These are phyloP conservation scores for Diachrysia chrysitis DNA, from an alignment of 2,888 invertebrate genomes.

Conservation along the genomic window DNA sequence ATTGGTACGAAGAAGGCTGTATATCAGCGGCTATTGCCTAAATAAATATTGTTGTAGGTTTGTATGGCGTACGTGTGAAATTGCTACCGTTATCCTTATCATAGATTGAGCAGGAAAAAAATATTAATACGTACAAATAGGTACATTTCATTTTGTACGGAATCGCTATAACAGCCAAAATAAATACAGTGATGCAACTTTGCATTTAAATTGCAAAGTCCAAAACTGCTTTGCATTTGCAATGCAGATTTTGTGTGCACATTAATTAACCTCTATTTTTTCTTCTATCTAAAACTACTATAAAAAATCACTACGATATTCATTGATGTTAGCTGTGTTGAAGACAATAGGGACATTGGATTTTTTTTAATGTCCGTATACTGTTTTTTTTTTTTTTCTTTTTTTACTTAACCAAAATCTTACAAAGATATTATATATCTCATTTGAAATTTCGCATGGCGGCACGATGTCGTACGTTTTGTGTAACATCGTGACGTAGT, in stretches of 20 bases:
- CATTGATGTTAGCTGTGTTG: too few relatives aligned
- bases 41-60: constrained; percentile 29
- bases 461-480: too few relatives aligned
- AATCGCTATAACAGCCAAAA: not conserved
- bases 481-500: too few relatives aligned
- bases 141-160: not conserved
- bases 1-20: constrained; percentile 6
- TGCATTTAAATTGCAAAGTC: constrained; percentile 1
- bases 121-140: too few relatives aligned
- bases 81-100: not conserved
- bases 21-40: not conserved
- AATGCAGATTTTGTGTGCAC: not conserved
- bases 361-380: too few relatives aligned
- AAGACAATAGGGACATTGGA: too few relatives aligned
- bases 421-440: too few relatives aligned
- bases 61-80: constrained; percentile 10
- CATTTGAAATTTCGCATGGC: too few relatives aligned
- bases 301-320: not conserved
- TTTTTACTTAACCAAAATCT: too few relatives aligned
- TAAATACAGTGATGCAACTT: not conserved
- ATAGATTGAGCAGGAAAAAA: not conserved
- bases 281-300: not conserved
- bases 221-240: not conserved
- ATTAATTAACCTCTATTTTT: not conserved
- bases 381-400: too few relatives aligned